These are phyloP conservation scores for Liasis olivaceus DNA, from an alignment of 2,797 vertebrate species.

Conservation along the genomic window DNA sequence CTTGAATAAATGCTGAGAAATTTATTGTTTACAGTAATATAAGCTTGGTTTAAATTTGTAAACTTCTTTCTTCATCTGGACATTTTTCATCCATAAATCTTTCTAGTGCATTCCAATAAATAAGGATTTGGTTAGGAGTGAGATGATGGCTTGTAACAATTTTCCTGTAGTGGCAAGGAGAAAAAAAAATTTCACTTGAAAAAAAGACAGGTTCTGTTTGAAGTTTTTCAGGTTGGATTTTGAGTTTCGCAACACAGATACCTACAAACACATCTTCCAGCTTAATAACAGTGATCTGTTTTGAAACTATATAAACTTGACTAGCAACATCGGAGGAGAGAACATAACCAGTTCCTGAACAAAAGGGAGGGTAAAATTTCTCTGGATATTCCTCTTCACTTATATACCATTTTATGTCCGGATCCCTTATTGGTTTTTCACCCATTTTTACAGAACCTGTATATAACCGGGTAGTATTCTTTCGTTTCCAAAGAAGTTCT, in stretches of 20 bases:
- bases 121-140: slow-evolving; percentile 49
- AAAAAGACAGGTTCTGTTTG: slow-evolving; percentile 72
- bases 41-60: not conserved
- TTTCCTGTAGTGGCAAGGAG: slow-evolving; percentile 66
- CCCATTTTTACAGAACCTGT: slow-evolving; percentile 73
- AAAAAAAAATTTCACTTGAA: slow-evolving; percentile 54
- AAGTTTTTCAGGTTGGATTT: slow-evolving; percentile 65
- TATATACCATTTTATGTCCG: slow-evolving; percentile 73
- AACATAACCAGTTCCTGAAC: slow-evolving; percentile 76
- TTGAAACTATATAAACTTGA: slow-evolving; percentile 65
- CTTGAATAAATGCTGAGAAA: not conserved
- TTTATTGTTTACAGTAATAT: not conserved
- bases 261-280: slow-evolving; percentile 80
- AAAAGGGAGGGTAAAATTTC: slow-evolving; percentile 71
- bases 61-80: slow-evolving; percentile 18
- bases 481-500: slow-evolving; percentile 71
- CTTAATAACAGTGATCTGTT: slow-evolving; percentile 62
- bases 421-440: slow-evolving; percentile 63
- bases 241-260: slow-evolving; percentile 71
- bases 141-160: slow-evolving; percentile 71
- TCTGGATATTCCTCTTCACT: slow-evolving; percentile 66
- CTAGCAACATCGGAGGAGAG: slow-evolving; percentile 70
- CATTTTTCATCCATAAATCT: slow-evolving; percentile 23
- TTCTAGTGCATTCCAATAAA: slow-evolving; percentile 69
- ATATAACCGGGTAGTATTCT: slow-evolving; percentile 62